Conservation (phyloP, 2,888 invertebrate genomes). For the Pterostichus madidus region DNA sequence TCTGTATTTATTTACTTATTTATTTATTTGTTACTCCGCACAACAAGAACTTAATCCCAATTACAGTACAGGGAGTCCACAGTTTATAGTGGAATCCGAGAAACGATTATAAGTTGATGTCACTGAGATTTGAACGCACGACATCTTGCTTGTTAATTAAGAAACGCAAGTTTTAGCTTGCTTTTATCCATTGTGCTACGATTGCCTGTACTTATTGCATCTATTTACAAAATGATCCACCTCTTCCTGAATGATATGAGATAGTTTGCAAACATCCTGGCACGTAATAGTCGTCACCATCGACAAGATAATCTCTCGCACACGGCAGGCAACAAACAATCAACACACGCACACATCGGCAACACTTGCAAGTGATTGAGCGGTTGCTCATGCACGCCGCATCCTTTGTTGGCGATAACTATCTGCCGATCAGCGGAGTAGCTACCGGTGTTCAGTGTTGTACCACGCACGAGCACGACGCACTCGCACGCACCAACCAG, state of each 20-base stretch:
- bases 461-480: not conserved
- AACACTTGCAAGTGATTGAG: constrained; percentile 36
- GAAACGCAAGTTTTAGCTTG: no score
- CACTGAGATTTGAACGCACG: no score
- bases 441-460: constrained; percentile 17
- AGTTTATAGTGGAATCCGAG: no score
- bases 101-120: no score
- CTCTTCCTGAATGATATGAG: not conserved
- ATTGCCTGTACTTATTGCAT: no score
- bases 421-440: constrained; percentile 23
- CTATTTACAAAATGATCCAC: not conserved
- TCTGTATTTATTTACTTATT: no score
- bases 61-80: no score
- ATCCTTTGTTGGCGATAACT: constrained; percentile 43
- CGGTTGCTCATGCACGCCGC: constrained; percentile 28
- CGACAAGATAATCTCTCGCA: constrained; percentile 15
- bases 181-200: no score
- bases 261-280: not conserved
- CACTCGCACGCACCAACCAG: not conserved
- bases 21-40: no score
- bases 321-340: not conserved
- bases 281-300: not conserved
- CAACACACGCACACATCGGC: constrained; percentile 4
- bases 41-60: no score
- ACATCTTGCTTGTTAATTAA: no score